phyloP scores from a whole-genome alignment of 2,888 invertebrate genomes.

The Calliscelio sp. region DNA sequence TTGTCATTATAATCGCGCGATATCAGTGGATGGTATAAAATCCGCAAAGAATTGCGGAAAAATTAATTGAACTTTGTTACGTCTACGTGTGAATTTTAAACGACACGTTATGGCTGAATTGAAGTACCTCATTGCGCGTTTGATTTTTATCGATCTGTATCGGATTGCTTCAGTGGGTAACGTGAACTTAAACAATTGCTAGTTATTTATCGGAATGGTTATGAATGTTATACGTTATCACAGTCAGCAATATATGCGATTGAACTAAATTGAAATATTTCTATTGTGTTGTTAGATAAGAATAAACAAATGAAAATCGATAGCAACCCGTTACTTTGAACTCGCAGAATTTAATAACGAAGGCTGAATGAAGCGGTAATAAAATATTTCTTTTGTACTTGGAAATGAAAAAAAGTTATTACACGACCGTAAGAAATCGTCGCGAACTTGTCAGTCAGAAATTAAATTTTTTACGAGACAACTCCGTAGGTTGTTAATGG shows the following conservation, averaged over 20 bases:
- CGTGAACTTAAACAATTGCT: constrained; percentile 61
- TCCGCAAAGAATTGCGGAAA: constrained; percentile 32
- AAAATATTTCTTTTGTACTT: constrained; percentile 37
- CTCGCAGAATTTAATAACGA: constrained; percentile 48
- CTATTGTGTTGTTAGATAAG: constrained; percentile 54
- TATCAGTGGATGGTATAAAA: not conserved
- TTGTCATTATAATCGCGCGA: not conserved
- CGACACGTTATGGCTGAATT: constrained; percentile 34
- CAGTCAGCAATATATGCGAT: constrained; percentile 22
- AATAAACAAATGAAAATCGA: constrained; percentile 57
- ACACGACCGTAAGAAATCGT: constrained; percentile 11
- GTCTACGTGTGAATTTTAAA: constrained; percentile 26
- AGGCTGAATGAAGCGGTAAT: constrained; percentile 7
- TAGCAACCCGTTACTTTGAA: constrained; percentile 40
- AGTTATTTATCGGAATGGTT: constrained; percentile 53
- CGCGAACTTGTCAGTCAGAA: constrained; percentile 20
- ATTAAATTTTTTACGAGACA: not conserved
- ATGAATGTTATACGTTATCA: constrained; percentile 42
- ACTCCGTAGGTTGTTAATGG: not conserved
- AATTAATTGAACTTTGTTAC: constrained; percentile 14
- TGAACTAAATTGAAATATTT: constrained; percentile 56
- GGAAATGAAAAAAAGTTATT: not conserved
- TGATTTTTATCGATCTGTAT: constrained; percentile 59
- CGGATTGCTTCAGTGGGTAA: constrained; percentile 49
- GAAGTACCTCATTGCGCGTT: constrained; percentile 50